These are phyloP conservation scores for Scaptomyza flava DNA, from an alignment of 2,888 invertebrate genomes.

Conservation along the genomic window DNA sequence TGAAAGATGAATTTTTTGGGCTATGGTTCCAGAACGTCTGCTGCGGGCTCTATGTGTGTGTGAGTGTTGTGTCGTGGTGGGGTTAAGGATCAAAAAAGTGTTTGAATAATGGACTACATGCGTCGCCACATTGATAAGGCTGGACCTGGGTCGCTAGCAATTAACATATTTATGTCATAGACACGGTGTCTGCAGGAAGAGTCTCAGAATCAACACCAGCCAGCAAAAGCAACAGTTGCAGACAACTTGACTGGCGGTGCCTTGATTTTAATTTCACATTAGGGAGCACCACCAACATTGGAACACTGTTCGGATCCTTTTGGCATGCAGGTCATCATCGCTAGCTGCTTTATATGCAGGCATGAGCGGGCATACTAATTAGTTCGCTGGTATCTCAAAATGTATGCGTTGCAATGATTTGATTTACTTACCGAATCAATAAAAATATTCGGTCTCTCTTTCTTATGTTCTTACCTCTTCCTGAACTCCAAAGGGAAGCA, in stretches of 20 bases:
- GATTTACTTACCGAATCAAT: constrained; percentile 71
- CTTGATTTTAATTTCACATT: constrained; percentile 63
- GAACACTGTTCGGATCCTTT: constrained; percentile 45
- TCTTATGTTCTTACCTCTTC: background rate
- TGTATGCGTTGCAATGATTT: constrained; percentile 55
- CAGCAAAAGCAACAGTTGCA: constrained; percentile 34
- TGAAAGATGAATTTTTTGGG: constrained; percentile 56
- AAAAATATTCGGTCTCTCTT: constrained; percentile 42
- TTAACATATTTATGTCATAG: constrained; percentile 76
- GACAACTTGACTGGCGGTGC: constrained; percentile 68
- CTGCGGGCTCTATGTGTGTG: constrained; percentile 51
- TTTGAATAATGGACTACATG: constrained; percentile 73
- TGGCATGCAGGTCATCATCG: constrained; percentile 68
- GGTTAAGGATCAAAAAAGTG: constrained; percentile 69
- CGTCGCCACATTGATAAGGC: constrained; percentile 65
- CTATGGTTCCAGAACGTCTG: constrained; percentile 55
- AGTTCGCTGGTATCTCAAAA: constrained; percentile 57
- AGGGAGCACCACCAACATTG: constrained; percentile 34
- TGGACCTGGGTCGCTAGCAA: constrained; percentile 46
- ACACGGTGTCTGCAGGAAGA: constrained; percentile 67
- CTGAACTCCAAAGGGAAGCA: constrained; percentile 49
- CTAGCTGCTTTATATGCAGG: constrained; percentile 70
- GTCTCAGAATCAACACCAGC: constrained; percentile 1
- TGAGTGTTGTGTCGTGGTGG: constrained; percentile 29
- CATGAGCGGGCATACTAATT: constrained; percentile 79